Base-by-base conservation (phyloP, 2,888 invertebrate species). In the Heliconius ethilla region DNA sequence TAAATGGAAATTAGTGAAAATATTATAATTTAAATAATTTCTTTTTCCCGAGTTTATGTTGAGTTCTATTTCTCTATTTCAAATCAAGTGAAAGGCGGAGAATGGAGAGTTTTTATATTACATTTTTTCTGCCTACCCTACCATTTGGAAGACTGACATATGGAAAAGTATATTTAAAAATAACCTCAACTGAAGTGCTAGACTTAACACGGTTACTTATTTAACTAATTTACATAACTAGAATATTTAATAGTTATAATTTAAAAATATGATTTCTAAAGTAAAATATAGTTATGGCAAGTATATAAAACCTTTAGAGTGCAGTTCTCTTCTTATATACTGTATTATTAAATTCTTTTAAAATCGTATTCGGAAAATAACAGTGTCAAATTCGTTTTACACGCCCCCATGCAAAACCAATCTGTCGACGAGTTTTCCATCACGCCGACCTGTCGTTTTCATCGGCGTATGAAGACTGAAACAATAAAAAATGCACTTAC, bases 401-500 rank as follows among this genome's bases (percentile, higher is more conserved):
- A 37, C 37, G 40, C 9, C 18, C 25, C 25, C 69, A 25, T 69
- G 25, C 45, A 40, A 69, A 69, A 69, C 69, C 40, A 22, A 69
- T 45, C 69, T 69, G 25, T 45, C 25, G 25, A 69, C 69, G 40
- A 40, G 13, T 33, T 69, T 69, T 69, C 15, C 40, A 69, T 69
- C 15, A 69, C 13, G n/a, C 40, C 37, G 22, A 7, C 51, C 51
- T 51, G 51, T 18, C 51, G 51, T 51, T n/a, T 18, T 37, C 13
- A 37, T 37, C 67, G 67, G 33, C 33, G 4, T 67, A 67, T 37
- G 67, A 67, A 67, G n/a, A 37, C 11, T 40, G 40, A 37, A 69
- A 69, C n/a, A 69, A 69, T 69, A 25, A 69, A 69, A 66, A 69
- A 40, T 40, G 15, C 25, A 69, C 69, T 40, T 40, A 15, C 3